Conservation (phyloP, 2,113 vertebrate genomes). For the Rallus limicola region DNA sequence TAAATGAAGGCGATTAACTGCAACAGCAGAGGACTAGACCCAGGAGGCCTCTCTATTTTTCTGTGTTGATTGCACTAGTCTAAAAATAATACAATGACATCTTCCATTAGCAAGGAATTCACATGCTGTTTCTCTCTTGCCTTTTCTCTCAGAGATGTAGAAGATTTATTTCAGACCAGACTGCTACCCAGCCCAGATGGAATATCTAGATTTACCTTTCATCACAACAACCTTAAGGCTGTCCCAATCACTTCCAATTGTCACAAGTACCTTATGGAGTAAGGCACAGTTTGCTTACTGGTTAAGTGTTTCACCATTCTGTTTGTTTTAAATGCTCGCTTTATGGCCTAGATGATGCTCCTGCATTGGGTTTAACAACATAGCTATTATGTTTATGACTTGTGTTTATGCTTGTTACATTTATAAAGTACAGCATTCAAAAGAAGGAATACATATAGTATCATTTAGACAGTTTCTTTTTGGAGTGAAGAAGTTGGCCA, state of each 20-base stretch:
- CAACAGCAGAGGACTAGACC: background rate
- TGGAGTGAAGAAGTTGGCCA: background rate
- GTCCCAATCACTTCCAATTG: background rate
- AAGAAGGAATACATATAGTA: background rate
- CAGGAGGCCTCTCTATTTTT: background rate
- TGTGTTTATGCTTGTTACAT: background rate
- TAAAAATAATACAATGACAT: slow-evolving; percentile 4
- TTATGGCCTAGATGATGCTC: background rate
- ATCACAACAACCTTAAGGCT: background rate
- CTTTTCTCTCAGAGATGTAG: background rate
- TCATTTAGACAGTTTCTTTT: background rate
- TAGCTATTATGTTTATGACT: background rate
- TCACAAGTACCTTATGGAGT: background rate
- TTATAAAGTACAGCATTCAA: background rate
- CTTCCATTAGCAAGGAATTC: background rate
- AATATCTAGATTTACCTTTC: background rate
- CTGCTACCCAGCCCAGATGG: background rate
- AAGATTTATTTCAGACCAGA: background rate
- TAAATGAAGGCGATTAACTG: background rate
- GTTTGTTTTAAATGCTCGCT: background rate
- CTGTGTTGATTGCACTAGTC: background rate
- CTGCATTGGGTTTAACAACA: background rate
- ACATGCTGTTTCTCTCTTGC: background rate
- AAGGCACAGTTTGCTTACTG: background rate
- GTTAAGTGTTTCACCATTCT: background rate